Base-by-base conservation (phyloP, 2,797 vertebrate species). In the Chloroceryle inda region DNA sequence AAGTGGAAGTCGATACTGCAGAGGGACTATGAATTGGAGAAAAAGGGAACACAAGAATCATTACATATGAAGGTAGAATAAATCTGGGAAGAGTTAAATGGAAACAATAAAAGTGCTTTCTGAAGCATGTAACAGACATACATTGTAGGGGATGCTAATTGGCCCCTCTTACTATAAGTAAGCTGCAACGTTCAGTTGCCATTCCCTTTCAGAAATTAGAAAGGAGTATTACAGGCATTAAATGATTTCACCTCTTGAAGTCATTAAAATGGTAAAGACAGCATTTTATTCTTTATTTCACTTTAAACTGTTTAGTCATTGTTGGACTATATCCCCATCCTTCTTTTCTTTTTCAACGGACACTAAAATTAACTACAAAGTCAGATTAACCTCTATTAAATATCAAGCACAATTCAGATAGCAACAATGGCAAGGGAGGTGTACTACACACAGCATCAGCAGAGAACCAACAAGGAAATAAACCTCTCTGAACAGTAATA, bases 1-100 rank as follows among this genome's bases (percentile, higher is more conserved):
- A 96, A 95, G 95, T 55, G 23, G 50, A 72, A 85, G 50, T 13
- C 50, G 37, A 31, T 53, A 73, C 69, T 85, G 83, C 59, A 59
- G 38, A 86, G 22, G 31, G 35, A 31, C 29, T n/a, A 40, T 24
- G 35, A 67, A 80, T 47, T 80, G 53, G 33, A 68, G 59, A 33
- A 52, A 73, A 31, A 61, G 10, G 29, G 31, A 55, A 55, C 37
- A 26, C 40, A 23, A n/a, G 78, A 74, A 31, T 9, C 33, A 63
- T 67, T 72, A 37, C 14, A 33, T 26, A 11, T 6, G 20, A 72
- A 90, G 26, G 49, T 1, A 66, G 64, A 89, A 72, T 7, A 63
- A 24, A 19, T 14, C 58, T 53, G 6, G 11, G 42, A 47, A 68
- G 62, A 81, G 53, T 45, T 59, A 44, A 22, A 64, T 0, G 53